Conservation (phyloP, 92 coral and sea anemone genomes). For the Phenganax marumi region DNA sequence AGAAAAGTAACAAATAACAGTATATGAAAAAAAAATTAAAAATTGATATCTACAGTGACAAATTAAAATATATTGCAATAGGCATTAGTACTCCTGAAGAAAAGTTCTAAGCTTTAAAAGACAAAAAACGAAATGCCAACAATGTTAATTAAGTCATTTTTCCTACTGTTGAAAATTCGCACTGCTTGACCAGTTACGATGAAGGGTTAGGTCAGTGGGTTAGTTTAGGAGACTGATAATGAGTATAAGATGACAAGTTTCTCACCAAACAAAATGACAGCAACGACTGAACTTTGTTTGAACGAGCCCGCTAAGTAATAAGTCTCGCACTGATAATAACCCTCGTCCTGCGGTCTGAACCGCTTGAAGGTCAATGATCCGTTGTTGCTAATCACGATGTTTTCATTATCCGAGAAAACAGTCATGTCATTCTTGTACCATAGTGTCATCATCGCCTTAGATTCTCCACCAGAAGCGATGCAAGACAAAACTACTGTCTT, state of each 20-base stretch:
- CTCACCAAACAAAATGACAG: conserved; percentile 25
- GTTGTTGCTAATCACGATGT: not conserved
- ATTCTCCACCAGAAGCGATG: conserved; percentile 25
- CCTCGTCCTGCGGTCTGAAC: conserved; percentile 20
- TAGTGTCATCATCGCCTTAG: not conserved
- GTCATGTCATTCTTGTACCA: conserved; percentile 40
- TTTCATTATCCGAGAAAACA: conserved; percentile 4
- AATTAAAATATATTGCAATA: not conserved
- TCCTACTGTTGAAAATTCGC: too few species aligned
- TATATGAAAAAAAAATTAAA: not conserved
- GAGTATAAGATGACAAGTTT: not conserved
- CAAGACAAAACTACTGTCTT: conserved; percentile 19
- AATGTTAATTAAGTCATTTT: too few species aligned
- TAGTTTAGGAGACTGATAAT: not conserved
- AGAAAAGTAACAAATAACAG: not conserved
- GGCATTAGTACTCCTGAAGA: too few species aligned
- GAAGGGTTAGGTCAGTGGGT: too few species aligned
- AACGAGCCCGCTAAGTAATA: not conserved
- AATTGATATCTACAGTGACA: not conserved
- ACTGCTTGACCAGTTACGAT: too few species aligned
- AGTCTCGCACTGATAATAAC: conserved; percentile 30
- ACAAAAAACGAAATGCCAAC: too few species aligned
- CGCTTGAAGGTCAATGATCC: conserved; percentile 15
- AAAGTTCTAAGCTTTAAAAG: too few species aligned
- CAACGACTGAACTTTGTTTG: conserved; percentile 25